Percentiles rank a stretch among this genome's conserved stretches.
These are phyloP conservation scores for Hafferia zeledoni DNA, from an alignment of 2,797 vertebrate genomes.

Conservation along the genomic window DNA sequence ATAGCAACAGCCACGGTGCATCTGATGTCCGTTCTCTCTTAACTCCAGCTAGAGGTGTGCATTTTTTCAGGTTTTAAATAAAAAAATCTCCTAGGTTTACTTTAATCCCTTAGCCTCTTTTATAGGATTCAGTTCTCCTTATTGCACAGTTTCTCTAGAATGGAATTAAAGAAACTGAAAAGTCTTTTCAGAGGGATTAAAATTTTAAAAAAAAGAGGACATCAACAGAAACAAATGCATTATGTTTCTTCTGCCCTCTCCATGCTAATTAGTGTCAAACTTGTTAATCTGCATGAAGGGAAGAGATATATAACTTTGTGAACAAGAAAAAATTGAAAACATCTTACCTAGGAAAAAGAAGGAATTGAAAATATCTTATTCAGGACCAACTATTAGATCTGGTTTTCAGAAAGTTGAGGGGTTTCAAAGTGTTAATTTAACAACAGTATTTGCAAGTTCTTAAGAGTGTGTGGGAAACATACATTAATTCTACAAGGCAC, in stretches of 20 bases:
- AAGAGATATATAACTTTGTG: neutral
- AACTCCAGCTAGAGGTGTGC: neutral
- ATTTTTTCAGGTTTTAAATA: neutral
- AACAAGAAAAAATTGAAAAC: neutral
- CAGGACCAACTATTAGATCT: neutral
- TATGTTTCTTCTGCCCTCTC: neutral
- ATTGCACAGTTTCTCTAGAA: neutral
- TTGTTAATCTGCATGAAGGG: neutral
- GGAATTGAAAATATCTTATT: neutral
- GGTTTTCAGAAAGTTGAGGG: neutral
- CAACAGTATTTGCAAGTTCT: neutral
- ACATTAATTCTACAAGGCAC: neutral
- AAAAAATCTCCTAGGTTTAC: neutral
- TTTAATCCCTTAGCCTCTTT: neutral
- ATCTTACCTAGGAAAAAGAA: neutral
- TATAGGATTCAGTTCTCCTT: neutral
- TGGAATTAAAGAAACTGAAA: neutral
- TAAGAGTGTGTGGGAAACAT: neutral
- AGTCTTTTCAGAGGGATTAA: neutral
- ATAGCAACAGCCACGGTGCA: neutral
- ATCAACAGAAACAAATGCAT: neutral
- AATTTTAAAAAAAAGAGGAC: neutral
- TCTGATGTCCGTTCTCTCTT: neutral
- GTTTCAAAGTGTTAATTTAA: neutral
- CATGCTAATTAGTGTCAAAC: neutral